Evolutionary conservation across 2,888 invertebrate species (phyloP).

Genomic region (Elmis aenea): DNA sequence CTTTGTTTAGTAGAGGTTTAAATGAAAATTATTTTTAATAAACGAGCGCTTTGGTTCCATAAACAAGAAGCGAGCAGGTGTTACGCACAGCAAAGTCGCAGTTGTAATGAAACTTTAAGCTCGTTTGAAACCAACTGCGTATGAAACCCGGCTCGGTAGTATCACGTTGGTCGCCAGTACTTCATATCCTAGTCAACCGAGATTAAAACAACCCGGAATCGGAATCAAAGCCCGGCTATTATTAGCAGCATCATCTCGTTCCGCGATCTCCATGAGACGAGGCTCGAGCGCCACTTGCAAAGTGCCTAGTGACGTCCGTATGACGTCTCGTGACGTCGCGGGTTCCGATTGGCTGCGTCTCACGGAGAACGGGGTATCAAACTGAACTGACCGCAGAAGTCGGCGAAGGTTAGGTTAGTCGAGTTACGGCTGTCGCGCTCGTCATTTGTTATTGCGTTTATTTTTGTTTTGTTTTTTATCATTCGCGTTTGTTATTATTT

Average conservation of each 20-base stretch:
- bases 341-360: slow-evolving; percentile 29
- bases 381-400: slow-evolving; percentile 40
- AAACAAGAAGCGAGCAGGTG: no score
- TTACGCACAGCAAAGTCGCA: no score
- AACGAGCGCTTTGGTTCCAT: no score
- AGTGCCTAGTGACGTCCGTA: slow-evolving; percentile 18
- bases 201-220: no score
- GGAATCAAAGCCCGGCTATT: slow-evolving; percentile 4
- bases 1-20: no score
- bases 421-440: slow-evolving; percentile 31
- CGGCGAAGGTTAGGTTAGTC: slow-evolving; percentile 40
- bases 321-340: slow-evolving; percentile 34
- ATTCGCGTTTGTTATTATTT: slow-evolving; percentile 12
- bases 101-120: no score
- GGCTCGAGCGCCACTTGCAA: slow-evolving; percentile 31
- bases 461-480: slow-evolving; percentile 13
- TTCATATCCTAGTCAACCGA: no score
- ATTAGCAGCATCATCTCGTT: not conserved
- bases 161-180: no score
- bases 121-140: no score
- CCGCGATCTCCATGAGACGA: slow-evolving; percentile 8
- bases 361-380: slow-evolving; percentile 30
- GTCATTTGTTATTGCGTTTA: slow-evolving; percentile 10
- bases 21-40: no score
- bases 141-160: no score